Conservation (phyloP, 2,797 vertebrate species). For the Clarias fuscus region DNA sequence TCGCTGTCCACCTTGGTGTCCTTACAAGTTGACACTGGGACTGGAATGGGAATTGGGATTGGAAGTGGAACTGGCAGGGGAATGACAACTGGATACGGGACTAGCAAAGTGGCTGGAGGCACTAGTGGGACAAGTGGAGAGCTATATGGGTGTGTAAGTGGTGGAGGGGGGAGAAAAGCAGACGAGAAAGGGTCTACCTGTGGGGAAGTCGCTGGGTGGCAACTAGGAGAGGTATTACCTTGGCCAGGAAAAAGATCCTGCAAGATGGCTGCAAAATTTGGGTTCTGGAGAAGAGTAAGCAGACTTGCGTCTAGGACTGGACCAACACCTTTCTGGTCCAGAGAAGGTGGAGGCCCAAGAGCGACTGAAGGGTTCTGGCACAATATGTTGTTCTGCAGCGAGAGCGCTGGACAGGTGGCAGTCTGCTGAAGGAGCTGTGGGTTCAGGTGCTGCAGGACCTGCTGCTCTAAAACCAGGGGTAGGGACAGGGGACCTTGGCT, state of each 20-base stretch:
- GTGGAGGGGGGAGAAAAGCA: conserved; percentile 63
- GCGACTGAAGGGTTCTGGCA: conserved; percentile 79
- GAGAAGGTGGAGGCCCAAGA: conserved; percentile 77
- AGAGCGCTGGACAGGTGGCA: conserved; percentile 71
- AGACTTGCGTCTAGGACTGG: conserved; percentile 82
- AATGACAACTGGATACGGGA: conserved; percentile 93
- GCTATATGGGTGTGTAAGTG: conserved; percentile 80
- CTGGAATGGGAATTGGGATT: conserved; percentile 89
- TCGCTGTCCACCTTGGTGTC: conserved; percentile 79
- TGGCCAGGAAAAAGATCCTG: conserved; percentile 92
- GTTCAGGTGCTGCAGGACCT: conserved; percentile 92
- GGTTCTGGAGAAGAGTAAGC: conserved; percentile 86
- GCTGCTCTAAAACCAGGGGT: conserved; percentile 91
- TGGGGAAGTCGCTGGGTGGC: conserved; percentile 79
- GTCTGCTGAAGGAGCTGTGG: conserved; percentile 83
- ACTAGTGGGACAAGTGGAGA: conserved; percentile 87
- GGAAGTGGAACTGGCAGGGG: conserved; percentile 93
- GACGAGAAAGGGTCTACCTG: conserved; percentile 60
- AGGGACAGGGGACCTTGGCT: conserved; percentile 88
- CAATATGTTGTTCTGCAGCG: conserved; percentile 81
- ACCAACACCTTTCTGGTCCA: conserved; percentile 83
- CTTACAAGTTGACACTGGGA: conserved; percentile 78
- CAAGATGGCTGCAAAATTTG: conserved; percentile 87
- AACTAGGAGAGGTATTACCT: conserved; percentile 72
- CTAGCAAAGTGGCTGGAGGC: conserved; percentile 90